Base-by-base conservation (phyloP, 2,797 vertebrate genomes). In the Dipus sagitta region DNA sequence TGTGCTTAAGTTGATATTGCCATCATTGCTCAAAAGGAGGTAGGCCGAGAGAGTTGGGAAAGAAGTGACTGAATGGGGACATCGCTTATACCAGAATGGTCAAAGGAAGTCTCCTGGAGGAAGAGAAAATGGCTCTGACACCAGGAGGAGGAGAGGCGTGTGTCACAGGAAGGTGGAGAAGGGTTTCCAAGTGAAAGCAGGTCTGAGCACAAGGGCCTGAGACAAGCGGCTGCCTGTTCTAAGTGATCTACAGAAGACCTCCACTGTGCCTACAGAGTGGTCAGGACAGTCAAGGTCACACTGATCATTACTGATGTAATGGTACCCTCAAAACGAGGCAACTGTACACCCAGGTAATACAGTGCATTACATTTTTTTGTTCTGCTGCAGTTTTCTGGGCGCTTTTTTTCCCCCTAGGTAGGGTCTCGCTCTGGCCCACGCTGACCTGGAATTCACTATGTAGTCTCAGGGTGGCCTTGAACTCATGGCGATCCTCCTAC, bases 311-410 rank as follows among this genome's bases (percentile, higher is more conserved):
- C 14, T 64, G 47, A 60, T 17, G 20, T 14, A 79, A 72, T 14
- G 8, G 26, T 78, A 74, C 75, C 75, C 52, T 89, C 87, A 88
- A 68, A 68, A 90, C 38, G 34, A 91, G 82, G 32, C 83, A 92
- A 80, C 74, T 20, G 7, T 65, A 12, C 17, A 91, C 58, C 68
- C 60, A 74, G 34, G 3, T 88, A 88, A 77, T 47, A 74, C n/a
- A 87, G 42, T 42, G 83, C 77, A 21, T n/a, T 78, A 62, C 60
- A 47, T 47, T 47, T 47, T 47, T 47, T 47, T 47, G 47, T 47
- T 47, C 7, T 47, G 47, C 47, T 47, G 47, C 10, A 47, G 47
- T 28, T 64, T 12, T 38, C 38, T 38, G 38, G 38, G 38, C 38
- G 38, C 13, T 65, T n/a, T 20, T 47, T 64, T 23, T 24, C 38